phyloP scores from a whole-genome alignment of 2,888 invertebrate species.

The Protula sp. region DNA sequence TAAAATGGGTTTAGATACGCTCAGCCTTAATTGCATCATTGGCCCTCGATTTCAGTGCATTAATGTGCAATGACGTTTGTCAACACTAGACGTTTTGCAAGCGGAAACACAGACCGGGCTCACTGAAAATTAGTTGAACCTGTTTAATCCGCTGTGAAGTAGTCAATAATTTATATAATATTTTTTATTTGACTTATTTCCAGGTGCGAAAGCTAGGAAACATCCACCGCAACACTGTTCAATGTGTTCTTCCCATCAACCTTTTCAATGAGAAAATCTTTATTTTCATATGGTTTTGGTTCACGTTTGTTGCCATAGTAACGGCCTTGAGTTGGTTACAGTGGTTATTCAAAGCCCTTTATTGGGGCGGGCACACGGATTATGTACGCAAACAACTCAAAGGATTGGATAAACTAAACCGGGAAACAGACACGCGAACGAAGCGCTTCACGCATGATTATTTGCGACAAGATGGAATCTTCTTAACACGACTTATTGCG shows the following conservation, averaged over 20 bases:
- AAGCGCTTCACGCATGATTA: constrained; percentile 50
- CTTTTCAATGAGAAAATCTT: constrained; percentile 42
- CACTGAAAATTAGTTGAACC: too few species aligned
- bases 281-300: constrained; percentile 57
- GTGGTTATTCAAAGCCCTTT: constrained; percentile 36
- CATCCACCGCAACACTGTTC: constrained; percentile 25
- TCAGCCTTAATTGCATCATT: too few species aligned
- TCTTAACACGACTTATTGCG: constrained; percentile 24
- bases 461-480: constrained; percentile 49
- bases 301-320: constrained; percentile 52
- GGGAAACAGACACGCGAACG: constrained; percentile 45
- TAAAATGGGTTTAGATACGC: too few species aligned
- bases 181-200: too few species aligned
- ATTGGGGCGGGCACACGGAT: neutral
- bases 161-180: too few species aligned
- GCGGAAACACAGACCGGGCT: too few species aligned
- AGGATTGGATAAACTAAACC: constrained; percentile 49
- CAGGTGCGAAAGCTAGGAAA: neutral
- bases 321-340: constrained; percentile 52
- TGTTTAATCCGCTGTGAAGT: too few species aligned
- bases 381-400: constrained; percentile 47
- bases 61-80: too few species aligned
- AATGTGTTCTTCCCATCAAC: constrained; percentile 44
- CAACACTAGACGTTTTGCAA: too few species aligned
- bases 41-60: too few species aligned